phyloP scores from a whole-genome alignment of 37 sponge, comb jelly and placozoan genomes.

The Beroe ovata region DNA sequence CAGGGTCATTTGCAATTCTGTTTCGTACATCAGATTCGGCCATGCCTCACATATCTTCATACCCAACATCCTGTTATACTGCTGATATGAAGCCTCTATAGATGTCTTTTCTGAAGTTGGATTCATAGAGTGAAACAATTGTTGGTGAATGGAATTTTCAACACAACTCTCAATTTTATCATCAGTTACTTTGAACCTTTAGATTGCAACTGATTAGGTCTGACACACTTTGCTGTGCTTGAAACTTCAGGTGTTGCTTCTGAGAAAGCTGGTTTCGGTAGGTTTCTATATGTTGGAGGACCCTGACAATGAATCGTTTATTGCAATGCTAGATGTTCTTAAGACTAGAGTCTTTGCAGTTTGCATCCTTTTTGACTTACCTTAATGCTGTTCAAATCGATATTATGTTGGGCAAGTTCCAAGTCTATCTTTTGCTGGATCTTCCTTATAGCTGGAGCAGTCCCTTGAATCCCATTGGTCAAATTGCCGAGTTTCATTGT shows the following conservation, averaged over 20 bases:
- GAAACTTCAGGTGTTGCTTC: background rate
- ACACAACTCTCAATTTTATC: too few relatives aligned
- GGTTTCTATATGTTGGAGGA: slow-evolving; percentile 22
- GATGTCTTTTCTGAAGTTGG: background rate
- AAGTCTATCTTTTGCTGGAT: background rate
- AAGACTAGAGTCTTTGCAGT: too few relatives aligned
- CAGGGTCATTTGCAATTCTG: background rate
- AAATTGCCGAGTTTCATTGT: background rate
- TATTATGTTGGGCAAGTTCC: background rate
- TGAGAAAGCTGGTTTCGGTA: slow-evolving; percentile 3
- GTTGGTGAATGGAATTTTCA: too few relatives aligned
- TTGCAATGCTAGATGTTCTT: too few relatives aligned
- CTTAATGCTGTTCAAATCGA: background rate
- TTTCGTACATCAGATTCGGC: slow-evolving; percentile 6
- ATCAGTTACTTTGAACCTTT: too few relatives aligned
- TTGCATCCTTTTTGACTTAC: too few relatives aligned
- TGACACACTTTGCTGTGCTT: background rate
- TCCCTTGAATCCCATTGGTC: slow-evolving; percentile 8
- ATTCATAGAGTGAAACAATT: too few relatives aligned
- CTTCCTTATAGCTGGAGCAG: slow-evolving; percentile 3
- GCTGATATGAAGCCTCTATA: background rate
- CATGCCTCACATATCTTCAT: slow-evolving; percentile 6
- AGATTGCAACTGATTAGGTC: background rate
- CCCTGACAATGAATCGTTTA: background rate
- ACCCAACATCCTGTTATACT: background rate